phyloP scores from a whole-genome alignment of 1,140 invertebrate genomes.

The Cryptotermes secundus region DNA sequence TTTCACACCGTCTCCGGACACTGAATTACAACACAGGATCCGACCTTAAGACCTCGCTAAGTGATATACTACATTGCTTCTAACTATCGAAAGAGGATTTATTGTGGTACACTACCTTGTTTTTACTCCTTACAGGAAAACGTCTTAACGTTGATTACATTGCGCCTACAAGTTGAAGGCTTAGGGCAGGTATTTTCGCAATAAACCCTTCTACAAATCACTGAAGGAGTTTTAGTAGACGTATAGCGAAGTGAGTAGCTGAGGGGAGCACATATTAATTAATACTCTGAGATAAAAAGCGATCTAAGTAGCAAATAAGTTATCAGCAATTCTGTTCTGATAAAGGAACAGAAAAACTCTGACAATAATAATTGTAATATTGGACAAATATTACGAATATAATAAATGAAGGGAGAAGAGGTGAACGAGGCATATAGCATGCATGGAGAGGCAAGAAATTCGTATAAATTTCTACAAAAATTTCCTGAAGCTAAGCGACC shows the following conservation, averaged over 20 bases:
- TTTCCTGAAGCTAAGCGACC: no score
- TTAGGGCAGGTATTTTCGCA: conserved; percentile 13
- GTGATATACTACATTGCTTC: not conserved
- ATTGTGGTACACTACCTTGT: not conserved
- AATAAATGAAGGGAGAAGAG: no score
- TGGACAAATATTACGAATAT: no score
- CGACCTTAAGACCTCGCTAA: not conserved
- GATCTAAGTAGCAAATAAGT: no score
- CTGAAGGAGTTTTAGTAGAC: not conserved
- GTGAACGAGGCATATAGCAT: no score
- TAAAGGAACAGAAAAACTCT: no score
- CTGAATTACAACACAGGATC: not conserved
- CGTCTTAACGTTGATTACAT: conserved; percentile 3
- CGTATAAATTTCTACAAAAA: no score
- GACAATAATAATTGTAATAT: no score
- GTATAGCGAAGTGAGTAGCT: not conserved
- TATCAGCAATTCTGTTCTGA: no score
- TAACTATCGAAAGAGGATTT: not conserved
- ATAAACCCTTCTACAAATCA: conserved; percentile 17
- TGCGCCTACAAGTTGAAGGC: not conserved
- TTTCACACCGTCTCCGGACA: not conserved
- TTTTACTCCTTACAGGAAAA: not conserved
- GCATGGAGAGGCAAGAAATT: no score
- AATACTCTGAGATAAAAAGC: no score
- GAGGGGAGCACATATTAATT: no score